phyloP scores from a whole-genome alignment of 2,113 vertebrate species.

The Dicerorhinus sumatrensis region DNA sequence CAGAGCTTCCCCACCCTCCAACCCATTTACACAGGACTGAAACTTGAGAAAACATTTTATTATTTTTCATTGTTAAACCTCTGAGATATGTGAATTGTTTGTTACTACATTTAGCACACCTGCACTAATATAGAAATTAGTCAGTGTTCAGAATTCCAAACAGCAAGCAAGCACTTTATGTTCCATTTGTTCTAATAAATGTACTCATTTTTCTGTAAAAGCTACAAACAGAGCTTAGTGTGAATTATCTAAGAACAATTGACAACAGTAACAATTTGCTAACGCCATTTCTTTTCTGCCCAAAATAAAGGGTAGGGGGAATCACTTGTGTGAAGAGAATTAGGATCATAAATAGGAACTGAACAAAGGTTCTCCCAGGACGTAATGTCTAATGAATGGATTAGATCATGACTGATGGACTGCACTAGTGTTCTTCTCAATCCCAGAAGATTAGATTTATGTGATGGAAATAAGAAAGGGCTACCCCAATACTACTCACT shows the following conservation, averaged over 20 bases:
- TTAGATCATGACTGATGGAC: neutral
- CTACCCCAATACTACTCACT: neutral
- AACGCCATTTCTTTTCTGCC: neutral
- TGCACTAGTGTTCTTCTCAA: neutral
- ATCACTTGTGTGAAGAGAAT: neutral
- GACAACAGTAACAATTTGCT: neutral
- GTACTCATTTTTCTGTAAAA: neutral
- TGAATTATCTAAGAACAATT: neutral
- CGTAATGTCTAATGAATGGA: neutral
- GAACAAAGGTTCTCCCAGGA: neutral
- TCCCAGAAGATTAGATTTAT: neutral
- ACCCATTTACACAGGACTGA: neutral
- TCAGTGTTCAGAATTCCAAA: neutral
- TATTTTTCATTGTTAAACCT: neutral
- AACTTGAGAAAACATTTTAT: neutral
- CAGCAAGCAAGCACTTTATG: neutral
- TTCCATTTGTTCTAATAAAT: constrained; percentile 16
- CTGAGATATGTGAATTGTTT: neutral
- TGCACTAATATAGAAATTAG: neutral
- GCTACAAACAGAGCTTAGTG: neutral
- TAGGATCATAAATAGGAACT: neutral
- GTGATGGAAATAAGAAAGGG: neutral
- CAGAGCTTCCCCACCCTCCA: neutral
- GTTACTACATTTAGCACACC: neutral
- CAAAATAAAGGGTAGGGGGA: neutral